Percentiles rank a stretch among this genome's conserved stretches.
Conservation (phyloP, 2,888 invertebrate species). For the Acrobasis repandana region DNA sequence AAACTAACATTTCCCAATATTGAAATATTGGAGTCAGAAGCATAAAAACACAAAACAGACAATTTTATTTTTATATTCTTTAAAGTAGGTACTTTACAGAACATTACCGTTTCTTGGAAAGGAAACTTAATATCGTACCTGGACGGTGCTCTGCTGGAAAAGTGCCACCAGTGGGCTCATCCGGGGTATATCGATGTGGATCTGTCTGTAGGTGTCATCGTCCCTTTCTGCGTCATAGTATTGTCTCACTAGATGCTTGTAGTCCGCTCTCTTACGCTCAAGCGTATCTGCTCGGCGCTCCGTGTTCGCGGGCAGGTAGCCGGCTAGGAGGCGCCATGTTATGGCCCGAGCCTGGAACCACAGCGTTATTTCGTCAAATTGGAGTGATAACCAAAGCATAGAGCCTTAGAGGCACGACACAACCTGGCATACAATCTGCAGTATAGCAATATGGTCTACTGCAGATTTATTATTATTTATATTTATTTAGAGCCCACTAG, state of each 20-base stretch:
- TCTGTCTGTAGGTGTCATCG: slow-evolving; percentile 95
- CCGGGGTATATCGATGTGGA: slow-evolving; percentile 99
- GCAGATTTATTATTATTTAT: too few relatives aligned
- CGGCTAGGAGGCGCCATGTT: slow-evolving; percentile 88
- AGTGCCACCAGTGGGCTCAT: slow-evolving; percentile 99
- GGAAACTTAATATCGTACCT: slow-evolving; percentile 55
- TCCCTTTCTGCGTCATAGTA: slow-evolving; percentile 95
- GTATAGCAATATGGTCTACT: too few relatives aligned
- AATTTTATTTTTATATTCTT: too few relatives aligned
- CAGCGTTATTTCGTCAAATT: background rate
- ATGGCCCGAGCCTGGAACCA: slow-evolving; percentile 81
- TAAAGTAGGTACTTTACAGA: too few relatives aligned
- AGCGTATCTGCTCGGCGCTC: slow-evolving; percentile 94
- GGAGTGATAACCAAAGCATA: background rate
- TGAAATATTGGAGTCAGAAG: too few relatives aligned
- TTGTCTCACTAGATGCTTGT: slow-evolving; percentile 96
- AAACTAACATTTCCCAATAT: too few relatives aligned
- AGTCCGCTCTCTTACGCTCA: slow-evolving; percentile 96
- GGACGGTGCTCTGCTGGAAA: slow-evolving; percentile 97
- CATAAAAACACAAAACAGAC: too few relatives aligned
- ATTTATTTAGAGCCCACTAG: too few relatives aligned
- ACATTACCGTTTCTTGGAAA: too few relatives aligned
- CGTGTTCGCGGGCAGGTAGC: slow-evolving; percentile 96
- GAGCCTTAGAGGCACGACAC: too few relatives aligned
- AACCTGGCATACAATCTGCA: too few relatives aligned